Base-by-base conservation (phyloP, 2,113 vertebrate genomes). In the Otus sunia region DNA sequence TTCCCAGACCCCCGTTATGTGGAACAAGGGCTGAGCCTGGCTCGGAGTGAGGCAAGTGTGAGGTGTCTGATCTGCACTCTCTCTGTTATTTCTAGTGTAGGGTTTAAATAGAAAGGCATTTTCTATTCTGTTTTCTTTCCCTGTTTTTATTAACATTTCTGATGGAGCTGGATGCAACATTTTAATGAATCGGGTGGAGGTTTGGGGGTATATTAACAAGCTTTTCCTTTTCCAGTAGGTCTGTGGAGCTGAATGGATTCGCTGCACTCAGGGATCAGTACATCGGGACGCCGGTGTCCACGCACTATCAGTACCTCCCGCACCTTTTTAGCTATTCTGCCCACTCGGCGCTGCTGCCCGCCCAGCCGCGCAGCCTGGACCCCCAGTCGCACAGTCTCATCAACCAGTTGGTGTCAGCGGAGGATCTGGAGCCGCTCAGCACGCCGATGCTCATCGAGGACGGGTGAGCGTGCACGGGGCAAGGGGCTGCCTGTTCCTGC, bases 361-460 rank as follows among this genome's bases (percentile, higher is more conserved):
- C 99, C 7, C 99, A 99, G 97, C 75, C 99, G 2, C 99, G 99
- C 85, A 98, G 98, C 96, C 98, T 99, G 64, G 99, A 99, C 92
- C 99, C 99, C 12, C 99, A 99, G 98, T 99, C 99, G 7, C 99
- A 99, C 91, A 98, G 99, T 11, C 98, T 99, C 62, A 99, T 99
- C 97, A 98, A 98, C 95, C 99, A 99, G 98, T 96, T 99, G 88
- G 97, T 99, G 94, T 99, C 99, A 3, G 99, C 99, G 0, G 99
- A 99, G 92, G 99, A 99, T 94, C 97, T 99, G 98, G 98, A 99
- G 75, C 99, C 99, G 0, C 96, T 99, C 15, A 96, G 98, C 89
- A 99, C 99, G 0, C 99, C 99, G 1, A 99, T 99, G 99, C 98
- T 99, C 81, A 99, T 99, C 15, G 99, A 99, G 97, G 99, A 99